These are phyloP conservation scores for Drosophila fungiperda DNA, from an alignment of 2,888 invertebrate genomes.

Conservation along the genomic window DNA sequence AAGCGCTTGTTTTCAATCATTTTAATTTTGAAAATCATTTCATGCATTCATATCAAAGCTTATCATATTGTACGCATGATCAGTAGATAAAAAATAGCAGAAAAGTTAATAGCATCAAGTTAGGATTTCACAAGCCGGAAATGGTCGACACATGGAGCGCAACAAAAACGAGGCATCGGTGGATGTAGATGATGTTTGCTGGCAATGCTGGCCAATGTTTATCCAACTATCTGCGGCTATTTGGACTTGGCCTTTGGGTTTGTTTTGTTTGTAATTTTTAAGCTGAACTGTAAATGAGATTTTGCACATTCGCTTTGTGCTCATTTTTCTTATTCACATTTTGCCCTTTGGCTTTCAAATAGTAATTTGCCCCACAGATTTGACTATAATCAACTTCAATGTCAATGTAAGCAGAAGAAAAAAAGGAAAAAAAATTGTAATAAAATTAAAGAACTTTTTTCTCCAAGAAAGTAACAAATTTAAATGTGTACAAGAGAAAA, in stretches of 20 bases:
- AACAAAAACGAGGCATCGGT: conserved; percentile 18
- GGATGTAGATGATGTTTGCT: conserved; percentile 43
- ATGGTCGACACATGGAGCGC: conserved; percentile 30
- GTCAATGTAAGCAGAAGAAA: neutral
- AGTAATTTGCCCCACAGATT: conserved; percentile 53
- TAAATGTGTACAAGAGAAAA: neutral
- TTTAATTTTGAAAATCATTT: conserved; percentile 58
- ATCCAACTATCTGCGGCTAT: conserved; percentile 62
- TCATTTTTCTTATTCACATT: conserved; percentile 44
- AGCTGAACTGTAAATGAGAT: conserved; percentile 68
- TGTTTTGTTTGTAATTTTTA: conserved; percentile 58
- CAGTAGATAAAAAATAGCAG: conserved; percentile 11
- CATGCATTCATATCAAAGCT: conserved; percentile 52
- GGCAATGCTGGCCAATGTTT: conserved; percentile 59
- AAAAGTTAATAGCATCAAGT: conserved; percentile 65
- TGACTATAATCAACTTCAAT: conserved; percentile 45
- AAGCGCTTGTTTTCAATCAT: neutral
- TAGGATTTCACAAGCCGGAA: conserved; percentile 53
- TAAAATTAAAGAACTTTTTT: conserved; percentile 17
- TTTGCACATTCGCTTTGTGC: conserved; percentile 56
- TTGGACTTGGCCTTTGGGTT: conserved; percentile 28
- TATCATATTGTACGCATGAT: conserved; percentile 39
- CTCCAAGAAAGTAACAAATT: conserved; percentile 6
- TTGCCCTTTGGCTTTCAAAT: conserved; percentile 56
- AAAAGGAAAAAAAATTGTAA: neutral